These are phyloP conservation scores for Corapipo altera DNA, from an alignment of 2,113 vertebrate species.

Conservation along the genomic window DNA sequence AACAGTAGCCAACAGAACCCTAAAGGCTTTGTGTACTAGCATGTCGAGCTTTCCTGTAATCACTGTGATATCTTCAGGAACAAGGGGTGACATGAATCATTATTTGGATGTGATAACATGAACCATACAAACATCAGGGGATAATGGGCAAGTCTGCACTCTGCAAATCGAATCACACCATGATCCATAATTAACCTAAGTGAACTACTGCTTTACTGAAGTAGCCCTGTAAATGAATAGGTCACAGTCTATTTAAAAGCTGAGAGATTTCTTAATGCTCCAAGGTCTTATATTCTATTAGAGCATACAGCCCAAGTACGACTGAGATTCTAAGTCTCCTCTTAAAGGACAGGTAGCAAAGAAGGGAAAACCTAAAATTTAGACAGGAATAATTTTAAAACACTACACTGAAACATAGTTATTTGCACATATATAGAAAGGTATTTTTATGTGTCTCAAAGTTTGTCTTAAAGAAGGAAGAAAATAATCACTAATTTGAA, in stretches of 20 bases:
- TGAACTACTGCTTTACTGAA: slow-evolving; percentile 65
- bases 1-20: background rate
- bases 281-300: slow-evolving; percentile 57
- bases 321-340: background rate
- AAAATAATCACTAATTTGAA: background rate
- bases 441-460: background rate
- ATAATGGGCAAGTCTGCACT: slow-evolving; percentile 59
- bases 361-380: background rate
- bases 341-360: background rate
- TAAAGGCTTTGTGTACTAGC: background rate
- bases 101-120: slow-evolving; percentile 61
- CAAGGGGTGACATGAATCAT: slow-evolving; percentile 9
- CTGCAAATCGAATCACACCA: slow-evolving; percentile 67
- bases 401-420: background rate
- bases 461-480: background rate
- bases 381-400: background rate
- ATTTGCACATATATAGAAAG: background rate
- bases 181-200: slow-evolving; percentile 76
- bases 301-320: background rate
- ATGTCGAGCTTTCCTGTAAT: slow-evolving; percentile 16
- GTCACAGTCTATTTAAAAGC: slow-evolving; percentile 72
- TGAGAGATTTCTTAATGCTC: slow-evolving; percentile 72
- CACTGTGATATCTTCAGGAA: slow-evolving; percentile 29
- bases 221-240: slow-evolving; percentile 69
- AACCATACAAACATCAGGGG: slow-evolving; percentile 56